phyloP scores from a whole-genome alignment of 92 coral and sea anemone genomes.

The Zoanthus sansibaricus region DNA sequence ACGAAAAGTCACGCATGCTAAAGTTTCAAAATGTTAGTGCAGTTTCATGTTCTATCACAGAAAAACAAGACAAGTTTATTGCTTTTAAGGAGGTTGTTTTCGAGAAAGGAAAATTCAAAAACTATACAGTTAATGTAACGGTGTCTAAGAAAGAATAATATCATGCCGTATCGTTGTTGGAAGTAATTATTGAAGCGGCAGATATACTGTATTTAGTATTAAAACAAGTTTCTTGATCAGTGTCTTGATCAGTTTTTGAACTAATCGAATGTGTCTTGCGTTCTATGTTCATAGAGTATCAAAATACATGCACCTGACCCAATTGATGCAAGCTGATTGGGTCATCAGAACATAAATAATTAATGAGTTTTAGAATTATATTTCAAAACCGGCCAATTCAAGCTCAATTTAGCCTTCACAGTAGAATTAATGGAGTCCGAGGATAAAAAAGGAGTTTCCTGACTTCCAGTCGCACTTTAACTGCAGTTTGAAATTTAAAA shows the following conservation, averaged over 20 bases:
- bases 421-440: too few species aligned
- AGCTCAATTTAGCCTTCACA: too few species aligned
- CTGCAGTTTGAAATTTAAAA: too few species aligned
- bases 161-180: background rate
- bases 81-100: background rate
- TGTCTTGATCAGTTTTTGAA: slow-evolving; percentile 12
- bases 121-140: background rate
- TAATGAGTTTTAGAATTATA: background rate
- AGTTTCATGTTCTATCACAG: background rate
- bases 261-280: background rate
- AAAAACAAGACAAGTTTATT: background rate
- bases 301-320: background rate
- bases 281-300: background rate
- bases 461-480: too few species aligned
- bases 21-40: background rate
- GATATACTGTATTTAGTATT: too few species aligned
- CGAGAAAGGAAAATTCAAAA: background rate
- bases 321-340: background rate
- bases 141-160: too few species aligned
- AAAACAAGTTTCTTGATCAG: background rate
- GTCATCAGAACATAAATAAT: background rate
- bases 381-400: too few species aligned
- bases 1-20: slow-evolving; percentile 39
- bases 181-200: background rate
- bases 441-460: too few species aligned